Evolutionary conservation across 2,113 vertebrate genomes (phyloP), one percentile per base, ranked within the genome.

Genomic region (Cebus imitator): DNA sequence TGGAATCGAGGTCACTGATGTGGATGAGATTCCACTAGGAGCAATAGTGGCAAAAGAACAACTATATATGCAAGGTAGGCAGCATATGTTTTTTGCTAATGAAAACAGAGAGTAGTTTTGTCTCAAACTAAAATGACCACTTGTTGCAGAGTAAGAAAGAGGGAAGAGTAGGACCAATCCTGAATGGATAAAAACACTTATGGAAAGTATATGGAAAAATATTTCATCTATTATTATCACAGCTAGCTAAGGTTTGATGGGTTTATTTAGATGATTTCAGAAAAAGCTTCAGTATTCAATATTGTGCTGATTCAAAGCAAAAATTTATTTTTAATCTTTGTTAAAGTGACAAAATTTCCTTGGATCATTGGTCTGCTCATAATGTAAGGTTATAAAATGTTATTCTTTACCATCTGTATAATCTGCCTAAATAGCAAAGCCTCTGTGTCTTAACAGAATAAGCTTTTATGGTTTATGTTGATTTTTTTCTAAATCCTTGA

Each of bases 311-410:
- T 64, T 20, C 21, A 91, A 61, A 87, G 35, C 40, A 78, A 57
- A 84, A 75, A 43, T 43, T 86, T 87, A 7, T 23, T 85, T 70
- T 58, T 23, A 27, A n/a, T 81, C 48, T 86, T 83, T 86, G 85
- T n/a, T 58, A 89, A 91, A 90, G 90, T 20, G 66, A 81, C 30
- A 95, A 81, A 16, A 30, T 78, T 72, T 90, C 81, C 32, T 89
- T 57, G 5, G 20, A n/a, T 70, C 55, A n/a, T 78, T 81, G 52
- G 20, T 72, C 45, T 87, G 9, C 45, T 87, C 45, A 58, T 94
- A 43, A 50, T 89, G 16, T 17, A 78, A 82, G 12, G 11, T 57
- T 55, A 70, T 35, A 82, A 75, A 86, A 76, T 72, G 27, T 66
- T 72, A 30, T 82, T 66, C 58, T 82, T 91, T 55, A 70, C 25